Evolutionary conservation across 2,113 vertebrate species (phyloP).

Genomic region (Menura novaehollandiae): DNA sequence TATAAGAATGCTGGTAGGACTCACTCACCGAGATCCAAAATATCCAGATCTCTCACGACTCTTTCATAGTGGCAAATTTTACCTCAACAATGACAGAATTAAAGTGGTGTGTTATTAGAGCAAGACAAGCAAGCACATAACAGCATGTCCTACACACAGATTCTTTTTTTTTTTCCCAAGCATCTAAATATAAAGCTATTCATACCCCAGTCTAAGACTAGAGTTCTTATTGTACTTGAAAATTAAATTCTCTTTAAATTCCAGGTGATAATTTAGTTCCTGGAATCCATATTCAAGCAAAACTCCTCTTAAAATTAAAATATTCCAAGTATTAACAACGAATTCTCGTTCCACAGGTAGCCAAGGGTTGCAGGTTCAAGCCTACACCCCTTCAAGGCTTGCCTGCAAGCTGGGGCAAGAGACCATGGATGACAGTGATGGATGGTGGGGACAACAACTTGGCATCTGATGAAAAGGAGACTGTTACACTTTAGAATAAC

Average conservation of each 20-base stretch:
- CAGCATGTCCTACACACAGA: not conserved
- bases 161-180: not conserved
- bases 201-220: not conserved
- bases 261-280: not conserved
- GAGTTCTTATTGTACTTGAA: not conserved
- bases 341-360: not conserved
- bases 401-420: accelerated
- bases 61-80: not conserved
- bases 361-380: not conserved
- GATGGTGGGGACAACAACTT: not conserved
- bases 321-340: not conserved
- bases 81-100: not conserved
- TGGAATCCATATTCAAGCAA: not conserved
- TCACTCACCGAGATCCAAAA: not conserved
- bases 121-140: not conserved
- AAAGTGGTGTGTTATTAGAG: not conserved
- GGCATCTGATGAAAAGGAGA: not conserved
- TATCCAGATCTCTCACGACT: not conserved
- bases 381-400: not conserved
- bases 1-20: not conserved
- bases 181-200: not conserved
- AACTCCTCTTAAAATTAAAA: not conserved
- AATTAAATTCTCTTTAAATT: not conserved
- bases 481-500: not conserved
- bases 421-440: too few species aligned